phyloP scores from a whole-genome alignment of 1,140 invertebrate species.

The Pseudomyrmex gracilis region DNA sequence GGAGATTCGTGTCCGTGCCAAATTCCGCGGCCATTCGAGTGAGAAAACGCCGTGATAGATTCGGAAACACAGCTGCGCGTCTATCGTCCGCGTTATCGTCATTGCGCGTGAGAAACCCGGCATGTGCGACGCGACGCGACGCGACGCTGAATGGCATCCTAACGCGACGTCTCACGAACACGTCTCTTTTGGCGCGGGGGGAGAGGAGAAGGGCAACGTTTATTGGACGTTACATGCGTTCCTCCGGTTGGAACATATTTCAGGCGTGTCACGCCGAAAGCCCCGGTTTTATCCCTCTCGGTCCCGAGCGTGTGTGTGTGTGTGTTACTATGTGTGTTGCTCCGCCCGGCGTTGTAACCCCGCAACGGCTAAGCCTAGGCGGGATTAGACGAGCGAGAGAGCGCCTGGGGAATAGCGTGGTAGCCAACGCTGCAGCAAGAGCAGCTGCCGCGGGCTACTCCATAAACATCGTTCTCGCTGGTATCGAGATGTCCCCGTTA shows the following conservation, averaged over 20 bases:
- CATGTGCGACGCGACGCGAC: constrained; percentile 9
- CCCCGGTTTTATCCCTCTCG: constrained; percentile 42
- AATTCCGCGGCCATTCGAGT: constrained; percentile 6
- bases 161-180: constrained; percentile 32
- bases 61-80: constrained; percentile 1
- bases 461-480: constrained; percentile 49
- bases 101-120: constrained; percentile 39
- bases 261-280: constrained; percentile 46
- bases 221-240: constrained; percentile 47
- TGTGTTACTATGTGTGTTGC: background rate
- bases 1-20: background rate
- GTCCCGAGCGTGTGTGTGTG: background rate
- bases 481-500: constrained; percentile 43
- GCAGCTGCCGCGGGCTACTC: constrained; percentile 7
- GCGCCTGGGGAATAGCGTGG: constrained; percentile 30
- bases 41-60: constrained; percentile 10
- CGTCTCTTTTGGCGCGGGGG: constrained; percentile 8
- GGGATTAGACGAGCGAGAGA: constrained; percentile 42
- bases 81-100: background rate
- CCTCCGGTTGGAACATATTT: constrained; percentile 49
- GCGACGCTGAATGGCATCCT: constrained; percentile 34
- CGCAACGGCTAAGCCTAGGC: constrained; percentile 38
- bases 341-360: constrained; percentile 21
- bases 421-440: background rate
- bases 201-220: background rate